phyloP scores from a whole-genome alignment of 2,888 invertebrate species.

The Dolomedes plantarius region DNA sequence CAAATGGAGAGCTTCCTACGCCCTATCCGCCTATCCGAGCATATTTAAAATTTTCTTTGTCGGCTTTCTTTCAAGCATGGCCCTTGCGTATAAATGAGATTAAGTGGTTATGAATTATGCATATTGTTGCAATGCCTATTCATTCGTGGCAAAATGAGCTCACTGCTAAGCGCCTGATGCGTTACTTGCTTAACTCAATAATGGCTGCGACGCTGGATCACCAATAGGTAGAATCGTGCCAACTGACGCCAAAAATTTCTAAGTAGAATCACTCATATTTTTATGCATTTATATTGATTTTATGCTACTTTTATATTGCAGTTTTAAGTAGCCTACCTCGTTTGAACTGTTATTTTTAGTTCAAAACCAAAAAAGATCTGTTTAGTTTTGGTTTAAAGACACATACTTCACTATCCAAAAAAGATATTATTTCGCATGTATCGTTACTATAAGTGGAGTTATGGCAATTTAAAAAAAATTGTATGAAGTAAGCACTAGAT shows the following conservation, averaged over 20 bases:
- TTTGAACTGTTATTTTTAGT: too few relatives aligned
- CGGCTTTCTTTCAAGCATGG: conserved; percentile 50
- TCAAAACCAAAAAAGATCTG: too few relatives aligned
- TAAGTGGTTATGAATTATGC: conserved; percentile 67
- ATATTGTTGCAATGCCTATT: conserved; percentile 54
- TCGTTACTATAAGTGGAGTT: too few relatives aligned
- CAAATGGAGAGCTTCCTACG: conserved; percentile 10
- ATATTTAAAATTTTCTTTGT: conserved; percentile 53
- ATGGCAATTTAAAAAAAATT: too few relatives aligned
- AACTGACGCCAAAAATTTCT: conserved; percentile 21
- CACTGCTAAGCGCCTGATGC: conserved; percentile 41
- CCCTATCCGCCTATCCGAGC: conserved; percentile 26
- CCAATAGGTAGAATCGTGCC: conserved; percentile 18
- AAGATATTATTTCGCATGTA: too few relatives aligned
- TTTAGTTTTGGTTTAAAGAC: too few relatives aligned
- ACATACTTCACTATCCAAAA: too few relatives aligned
- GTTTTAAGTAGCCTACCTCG: too few relatives aligned
- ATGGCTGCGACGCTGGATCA: neutral
- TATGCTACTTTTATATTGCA: too few relatives aligned
- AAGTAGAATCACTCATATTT: neutral
- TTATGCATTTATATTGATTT: too few relatives aligned
- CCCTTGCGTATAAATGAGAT: conserved; percentile 55
- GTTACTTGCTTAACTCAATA: conserved; percentile 55
- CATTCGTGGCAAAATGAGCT: conserved; percentile 55
- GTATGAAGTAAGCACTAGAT: too few relatives aligned